phyloP scores from a whole-genome alignment of 2,888 invertebrate species.

The Drosophila demipolita region DNA sequence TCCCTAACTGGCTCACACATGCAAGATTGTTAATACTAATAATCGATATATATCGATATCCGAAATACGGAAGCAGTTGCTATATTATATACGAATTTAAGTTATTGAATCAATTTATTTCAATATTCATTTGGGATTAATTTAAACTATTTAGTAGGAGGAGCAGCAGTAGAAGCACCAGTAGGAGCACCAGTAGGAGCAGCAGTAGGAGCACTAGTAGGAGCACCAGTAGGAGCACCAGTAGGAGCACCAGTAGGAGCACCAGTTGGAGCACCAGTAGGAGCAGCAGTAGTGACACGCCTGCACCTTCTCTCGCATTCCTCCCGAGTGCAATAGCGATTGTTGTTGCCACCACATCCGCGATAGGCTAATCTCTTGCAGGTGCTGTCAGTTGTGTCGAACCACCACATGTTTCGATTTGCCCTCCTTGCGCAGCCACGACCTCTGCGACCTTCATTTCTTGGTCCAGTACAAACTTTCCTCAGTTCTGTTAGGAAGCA shows the following conservation, averaged over 20 bases:
- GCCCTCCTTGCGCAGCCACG: neutral
- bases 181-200: neutral
- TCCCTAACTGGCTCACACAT: too few relatives aligned
- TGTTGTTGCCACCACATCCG: slow-evolving; percentile 31
- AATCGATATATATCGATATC: too few relatives aligned
- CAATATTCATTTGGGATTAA: neutral
- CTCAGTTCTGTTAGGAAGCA: neutral
- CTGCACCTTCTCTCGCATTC: slow-evolving; percentile 3
- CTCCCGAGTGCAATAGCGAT: slow-evolving; percentile 15
- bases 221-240: neutral
- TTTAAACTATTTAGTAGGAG: neutral
- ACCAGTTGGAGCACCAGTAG: neutral
- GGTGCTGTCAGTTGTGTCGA: neutral
- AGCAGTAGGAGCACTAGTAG: neutral
- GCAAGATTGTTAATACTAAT: too few relatives aligned
- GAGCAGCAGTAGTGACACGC: neutral
- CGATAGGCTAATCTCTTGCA: slow-evolving; percentile 10
- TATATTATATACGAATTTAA: neutral
- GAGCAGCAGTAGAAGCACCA: neutral
- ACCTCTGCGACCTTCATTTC: neutral
- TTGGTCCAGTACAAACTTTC: neutral
- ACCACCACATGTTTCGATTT: slow-evolving; percentile 17
- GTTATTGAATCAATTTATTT: neutral
- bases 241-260: neutral
- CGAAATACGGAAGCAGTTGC: too few relatives aligned